phyloP scores from a whole-genome alignment of 2,113 vertebrate species.

The Eurypyga helias region DNA sequence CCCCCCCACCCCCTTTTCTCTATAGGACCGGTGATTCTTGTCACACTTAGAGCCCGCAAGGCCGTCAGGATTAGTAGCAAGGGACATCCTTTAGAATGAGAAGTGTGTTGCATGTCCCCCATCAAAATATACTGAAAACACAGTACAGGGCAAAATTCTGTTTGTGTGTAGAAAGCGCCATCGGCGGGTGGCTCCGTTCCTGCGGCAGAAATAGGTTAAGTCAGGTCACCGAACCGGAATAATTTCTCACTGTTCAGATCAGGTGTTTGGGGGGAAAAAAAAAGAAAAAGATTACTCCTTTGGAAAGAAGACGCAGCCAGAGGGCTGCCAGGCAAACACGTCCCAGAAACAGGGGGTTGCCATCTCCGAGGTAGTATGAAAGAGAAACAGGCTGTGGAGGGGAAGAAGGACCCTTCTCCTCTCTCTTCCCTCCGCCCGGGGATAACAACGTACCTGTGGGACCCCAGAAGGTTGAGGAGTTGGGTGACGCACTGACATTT shows the following conservation, averaged over 20 bases:
- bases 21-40: background rate
- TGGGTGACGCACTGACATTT: background rate
- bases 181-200: background rate
- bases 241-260: slow-evolving; percentile 14
- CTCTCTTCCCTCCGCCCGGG: slow-evolving; percentile 73
- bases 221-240: background rate
- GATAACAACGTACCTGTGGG: slow-evolving; percentile 26
- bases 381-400: slow-evolving; percentile 65
- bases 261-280: background rate
- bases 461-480: background rate
- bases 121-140: background rate
- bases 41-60: background rate
- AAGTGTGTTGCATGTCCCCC: accelerated
- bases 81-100: background rate
- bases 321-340: slow-evolving; percentile 67
- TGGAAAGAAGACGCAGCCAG: slow-evolving; percentile 69
- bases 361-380: slow-evolving; percentile 56
- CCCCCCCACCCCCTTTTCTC: background rate
- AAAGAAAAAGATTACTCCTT: slow-evolving; percentile 61
- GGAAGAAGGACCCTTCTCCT: slow-evolving; percentile 5
- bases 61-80: background rate
- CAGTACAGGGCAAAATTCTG: accelerated
- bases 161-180: background rate
- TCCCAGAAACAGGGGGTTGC: slow-evolving; percentile 8
- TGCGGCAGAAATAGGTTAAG: background rate